These are phyloP conservation scores for Premnoplex brunnescens DNA, from an alignment of 2,797 vertebrate genomes.

Conservation along the genomic window DNA sequence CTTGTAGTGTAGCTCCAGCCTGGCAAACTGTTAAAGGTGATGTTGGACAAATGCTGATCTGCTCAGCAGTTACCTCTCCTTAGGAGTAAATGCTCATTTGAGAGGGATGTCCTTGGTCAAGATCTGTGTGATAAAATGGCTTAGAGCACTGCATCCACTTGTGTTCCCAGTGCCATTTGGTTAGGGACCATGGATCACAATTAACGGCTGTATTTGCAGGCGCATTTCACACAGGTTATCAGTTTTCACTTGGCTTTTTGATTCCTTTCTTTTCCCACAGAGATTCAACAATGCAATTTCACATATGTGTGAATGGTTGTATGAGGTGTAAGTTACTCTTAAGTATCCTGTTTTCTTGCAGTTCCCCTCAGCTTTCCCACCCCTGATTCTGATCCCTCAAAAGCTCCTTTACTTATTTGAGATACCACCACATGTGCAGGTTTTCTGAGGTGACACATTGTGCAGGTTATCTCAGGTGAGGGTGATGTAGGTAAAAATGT, in stretches of 20 bases:
- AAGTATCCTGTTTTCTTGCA: background rate
- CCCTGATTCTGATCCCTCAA: background rate
- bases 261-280: background rate
- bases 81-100: background rate
- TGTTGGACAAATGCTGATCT: conserved; percentile 24
- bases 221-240: background rate
- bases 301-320: background rate
- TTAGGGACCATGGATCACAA: background rate
- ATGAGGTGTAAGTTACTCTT: background rate
- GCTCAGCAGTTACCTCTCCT: background rate
- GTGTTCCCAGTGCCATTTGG: background rate
- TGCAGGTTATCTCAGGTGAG: background rate
- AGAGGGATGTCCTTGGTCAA: background rate
- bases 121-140: background rate
- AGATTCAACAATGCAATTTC: background rate
- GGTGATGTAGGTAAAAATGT: background rate
- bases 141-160: background rate
- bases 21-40: conserved; percentile 46
- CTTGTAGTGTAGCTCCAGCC: background rate
- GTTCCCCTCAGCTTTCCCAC: background rate
- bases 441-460: background rate
- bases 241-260: background rate
- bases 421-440: background rate
- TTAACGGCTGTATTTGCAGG: background rate
- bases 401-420: background rate